A percentile compares a stretch with the other conserved stretches of the same genome.
phyloP scores from a whole-genome alignment of 2,113 vertebrate genomes.

The Rissa tridactyla region DNA sequence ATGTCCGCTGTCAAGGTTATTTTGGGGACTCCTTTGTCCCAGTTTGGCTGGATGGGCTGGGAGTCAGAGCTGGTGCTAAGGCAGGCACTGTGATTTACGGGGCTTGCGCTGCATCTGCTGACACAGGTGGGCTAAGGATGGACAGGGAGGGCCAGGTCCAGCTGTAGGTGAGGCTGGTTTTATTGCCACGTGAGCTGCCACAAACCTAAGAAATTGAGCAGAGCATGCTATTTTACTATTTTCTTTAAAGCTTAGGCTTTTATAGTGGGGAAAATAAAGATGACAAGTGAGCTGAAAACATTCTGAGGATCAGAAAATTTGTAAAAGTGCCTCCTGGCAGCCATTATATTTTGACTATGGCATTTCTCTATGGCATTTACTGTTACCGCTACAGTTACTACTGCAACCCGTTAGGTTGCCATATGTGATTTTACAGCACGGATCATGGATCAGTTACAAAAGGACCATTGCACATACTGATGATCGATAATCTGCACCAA shows the following conservation, averaged over 20 bases:
- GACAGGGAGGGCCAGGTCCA: background rate
- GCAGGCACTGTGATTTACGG: background rate
- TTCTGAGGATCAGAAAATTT: background rate
- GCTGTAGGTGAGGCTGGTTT: background rate
- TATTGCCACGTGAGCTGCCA: background rate
- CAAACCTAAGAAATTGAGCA: background rate
- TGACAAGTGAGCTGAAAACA: background rate
- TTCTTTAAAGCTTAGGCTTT: background rate
- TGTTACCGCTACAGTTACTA: background rate
- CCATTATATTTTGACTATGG: background rate
- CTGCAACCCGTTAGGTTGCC: background rate
- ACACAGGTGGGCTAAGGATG: background rate
- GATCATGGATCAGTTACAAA: background rate
- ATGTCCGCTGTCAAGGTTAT: background rate
- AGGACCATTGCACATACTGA: background rate
- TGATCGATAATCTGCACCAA: background rate
- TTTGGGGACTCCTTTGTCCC: background rate
- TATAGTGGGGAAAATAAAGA: background rate
- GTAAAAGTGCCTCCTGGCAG: background rate
- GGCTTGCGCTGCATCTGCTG: background rate
- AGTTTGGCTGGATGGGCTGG: background rate
- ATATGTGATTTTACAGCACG: background rate
- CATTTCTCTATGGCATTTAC: background rate
- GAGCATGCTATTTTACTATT: background rate
- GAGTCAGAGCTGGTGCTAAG: background rate